Evolutionary conservation across 2,888 invertebrate species (phyloP).

Genomic region (Cataglyphis albicans): DNA sequence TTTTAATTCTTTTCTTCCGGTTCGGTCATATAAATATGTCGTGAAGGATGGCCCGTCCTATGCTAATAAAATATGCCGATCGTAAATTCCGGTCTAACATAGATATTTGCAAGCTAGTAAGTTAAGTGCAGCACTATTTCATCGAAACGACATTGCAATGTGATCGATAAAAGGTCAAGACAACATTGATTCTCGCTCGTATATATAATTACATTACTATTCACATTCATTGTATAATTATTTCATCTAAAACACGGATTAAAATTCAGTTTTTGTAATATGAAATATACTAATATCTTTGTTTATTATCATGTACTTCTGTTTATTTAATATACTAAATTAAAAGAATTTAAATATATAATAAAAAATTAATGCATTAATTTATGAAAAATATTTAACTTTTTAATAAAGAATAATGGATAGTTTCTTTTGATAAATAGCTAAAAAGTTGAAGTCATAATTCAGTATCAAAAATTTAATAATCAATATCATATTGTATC

Average conservation of each 20-base stretch:
- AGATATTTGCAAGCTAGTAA: constrained; percentile 80
- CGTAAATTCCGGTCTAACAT: constrained; percentile 77
- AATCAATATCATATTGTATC: background rate
- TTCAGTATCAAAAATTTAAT: background rate
- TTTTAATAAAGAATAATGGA: background rate
- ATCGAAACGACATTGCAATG: background rate
- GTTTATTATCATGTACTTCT: background rate
- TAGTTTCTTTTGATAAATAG: background rate
- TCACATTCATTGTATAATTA: background rate
- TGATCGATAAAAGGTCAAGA: constrained; percentile 22
- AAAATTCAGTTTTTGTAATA: background rate
- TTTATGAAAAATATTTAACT: background rate
- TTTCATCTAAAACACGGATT: background rate
- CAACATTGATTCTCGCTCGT: background rate
- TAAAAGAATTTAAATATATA: background rate
- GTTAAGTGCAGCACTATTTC: constrained; percentile 63
- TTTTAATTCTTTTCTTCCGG: constrained; percentile 70
- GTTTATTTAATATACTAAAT: background rate
- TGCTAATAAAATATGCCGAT: constrained; percentile 82
- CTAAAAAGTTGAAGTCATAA: background rate
- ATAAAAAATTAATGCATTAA: background rate
- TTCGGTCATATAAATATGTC: constrained; percentile 80
- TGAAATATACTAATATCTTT: background rate
- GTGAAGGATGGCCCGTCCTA: constrained; percentile 76
- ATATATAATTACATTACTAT: background rate